Evolutionary conservation across 2,113 vertebrate genomes (phyloP).

Genomic region (Pygoscelis adeliae): DNA sequence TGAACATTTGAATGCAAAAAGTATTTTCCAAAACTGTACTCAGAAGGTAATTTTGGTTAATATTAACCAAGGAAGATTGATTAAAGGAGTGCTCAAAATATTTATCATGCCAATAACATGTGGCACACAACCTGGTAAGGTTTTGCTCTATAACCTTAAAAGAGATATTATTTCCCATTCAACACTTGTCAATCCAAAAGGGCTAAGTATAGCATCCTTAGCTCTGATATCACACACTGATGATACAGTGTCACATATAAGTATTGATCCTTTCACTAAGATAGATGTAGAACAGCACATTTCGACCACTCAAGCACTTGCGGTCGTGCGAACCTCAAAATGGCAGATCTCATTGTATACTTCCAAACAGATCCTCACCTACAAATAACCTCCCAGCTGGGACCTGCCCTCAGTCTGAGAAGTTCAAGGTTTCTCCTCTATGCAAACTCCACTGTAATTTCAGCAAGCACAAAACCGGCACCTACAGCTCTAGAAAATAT

Average conservation of each 20-base stretch:
- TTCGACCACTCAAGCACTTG: neutral
- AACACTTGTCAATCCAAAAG: neutral
- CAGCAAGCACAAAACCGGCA: neutral
- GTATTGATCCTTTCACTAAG: neutral
- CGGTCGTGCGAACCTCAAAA: fast-evolving
- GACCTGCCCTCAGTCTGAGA: neutral
- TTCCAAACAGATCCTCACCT: neutral
- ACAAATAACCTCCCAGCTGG: neutral
- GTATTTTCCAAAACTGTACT: neutral
- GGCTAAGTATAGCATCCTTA: neutral
- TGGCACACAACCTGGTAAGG: neutral
- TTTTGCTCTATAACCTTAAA: neutral
- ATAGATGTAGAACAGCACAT: neutral
- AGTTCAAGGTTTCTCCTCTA: neutral
- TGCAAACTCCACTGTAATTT: neutral
- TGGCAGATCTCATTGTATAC: fast-evolving
- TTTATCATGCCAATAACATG: neutral
- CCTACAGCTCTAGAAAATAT: neutral
- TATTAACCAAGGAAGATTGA: neutral
- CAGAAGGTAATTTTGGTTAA: neutral
- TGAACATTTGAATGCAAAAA: neutral
- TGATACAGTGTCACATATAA: neutral
- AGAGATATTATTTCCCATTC: neutral
- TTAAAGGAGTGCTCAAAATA: neutral
- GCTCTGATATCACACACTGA: neutral